Conservation (phyloP, 2,888 invertebrate species). For the Megastigmus dorsalis region DNA sequence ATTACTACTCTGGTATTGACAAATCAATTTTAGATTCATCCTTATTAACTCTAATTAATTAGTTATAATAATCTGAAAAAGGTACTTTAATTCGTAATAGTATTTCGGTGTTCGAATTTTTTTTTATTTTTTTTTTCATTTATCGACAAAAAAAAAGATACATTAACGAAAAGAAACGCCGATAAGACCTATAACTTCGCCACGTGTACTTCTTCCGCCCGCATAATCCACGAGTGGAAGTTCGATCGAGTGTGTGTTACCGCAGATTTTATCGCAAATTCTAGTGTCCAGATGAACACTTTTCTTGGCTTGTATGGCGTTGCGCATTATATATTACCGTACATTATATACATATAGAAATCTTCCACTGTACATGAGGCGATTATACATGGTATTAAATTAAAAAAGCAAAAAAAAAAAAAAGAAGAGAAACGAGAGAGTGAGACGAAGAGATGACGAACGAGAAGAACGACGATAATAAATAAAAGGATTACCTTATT, state of each 20-base stretch:
- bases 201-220: conserved; percentile 27
- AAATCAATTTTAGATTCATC: no score
- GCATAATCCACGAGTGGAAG: conserved; percentile 4
- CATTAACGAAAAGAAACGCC: not conserved
- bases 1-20: no score
- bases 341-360: conserved; percentile 12
- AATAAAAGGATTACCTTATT: conserved; percentile 6
- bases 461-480: conserved; percentile 22
- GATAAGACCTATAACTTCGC: conserved; percentile 9
- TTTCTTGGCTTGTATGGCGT: conserved; percentile 11
- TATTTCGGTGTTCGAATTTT: no score
- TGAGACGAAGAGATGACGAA: not conserved
- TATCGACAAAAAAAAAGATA: no score
- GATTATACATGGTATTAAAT: not conserved
- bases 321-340: not conserved
- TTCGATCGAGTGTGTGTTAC: conserved; percentile 3
- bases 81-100: no score
- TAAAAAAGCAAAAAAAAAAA: not conserved
- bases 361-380: conserved; percentile 37
- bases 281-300: not conserved
- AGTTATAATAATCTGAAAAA: no score
- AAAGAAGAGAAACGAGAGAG: not conserved
- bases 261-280: conserved; percentile 3
- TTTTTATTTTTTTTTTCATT: no score
- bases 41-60: no score